Base-by-base conservation (phyloP, 2,113 vertebrate genomes). In the Oxyura jamaicensis region DNA sequence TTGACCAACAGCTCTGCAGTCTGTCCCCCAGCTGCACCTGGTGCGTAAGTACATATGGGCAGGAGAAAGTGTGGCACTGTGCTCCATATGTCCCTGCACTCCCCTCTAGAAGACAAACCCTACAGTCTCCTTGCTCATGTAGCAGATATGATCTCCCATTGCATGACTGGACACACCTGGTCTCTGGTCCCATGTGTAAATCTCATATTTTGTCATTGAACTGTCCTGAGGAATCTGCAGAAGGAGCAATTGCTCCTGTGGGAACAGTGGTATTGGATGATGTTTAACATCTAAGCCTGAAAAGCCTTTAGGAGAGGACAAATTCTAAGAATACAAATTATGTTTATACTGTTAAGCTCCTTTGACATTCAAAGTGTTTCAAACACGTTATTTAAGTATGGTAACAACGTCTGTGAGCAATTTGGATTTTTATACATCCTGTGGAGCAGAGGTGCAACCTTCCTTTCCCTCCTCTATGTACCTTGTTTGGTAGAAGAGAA, bases 141-240 rank as follows among this genome's bases (percentile, higher is more conserved):
- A 68, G 69, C 25, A 80, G 35, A 35, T 39, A 4, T 3, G 8
- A 8, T 59, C 16, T 75, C 21, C 25, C 28, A 1, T 6, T 36
- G 1, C 5, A 16, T n/a, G 25, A 28, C 31, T 29, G 41, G 41
- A 33, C 8, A 66, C 15, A 20, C 4, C 8, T 36, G 74, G 65
- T 13, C 13, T 36, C 26, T 5, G 10, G 41, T 5, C 29, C 7
- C 5, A 6, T 1, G 1, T 6, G 10, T 21, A 36, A 42, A 50
- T 52, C 35, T 86, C 58, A 53, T 2, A 1, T 73, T 3, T 58
- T 46, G 59, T 13, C 50, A 36, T 13, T 48, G 6, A 26, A 15
- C 11, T 50, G 75, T 26, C 6, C n/a, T 67, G 31, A 50, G 35
- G 31, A 4, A 4, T 62, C 18, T 6, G 8, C 6, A 31, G 21